Base-by-base conservation (phyloP, 1,140 invertebrate species). In the Dysdera silvatica region DNA sequence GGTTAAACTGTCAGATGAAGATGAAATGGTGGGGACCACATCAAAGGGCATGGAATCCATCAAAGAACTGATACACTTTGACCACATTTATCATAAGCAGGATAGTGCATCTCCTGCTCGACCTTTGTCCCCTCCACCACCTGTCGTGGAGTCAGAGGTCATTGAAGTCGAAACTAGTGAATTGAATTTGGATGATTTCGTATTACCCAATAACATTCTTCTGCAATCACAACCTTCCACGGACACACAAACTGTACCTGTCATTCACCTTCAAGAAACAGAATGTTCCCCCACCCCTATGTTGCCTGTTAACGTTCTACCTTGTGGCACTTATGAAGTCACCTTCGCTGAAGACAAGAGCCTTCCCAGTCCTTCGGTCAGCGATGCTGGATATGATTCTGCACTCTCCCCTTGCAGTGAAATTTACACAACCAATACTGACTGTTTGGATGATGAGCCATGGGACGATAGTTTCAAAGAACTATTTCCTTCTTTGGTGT, bases 1-100 rank as follows among this genome's bases (percentile, higher is more conserved):
- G n/a, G n/a, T n/a, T n/a, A n/a, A 54, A 14, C 33, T 35, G 24
- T 20, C 40, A 47, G n/a, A 28, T 12, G 26, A 26, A 10, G 10
- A 33, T 48, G 43, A 62, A 69, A 45, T 69, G 68, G 68, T 69
- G 68, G 68, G 68, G 68, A 48, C 68, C 68, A 20, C 68, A 69
- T 26, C 68, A 69, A 45, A 56, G 55, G n/a, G 55, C 49, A 18
- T 69, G 68, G 68, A 69, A 69, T 66, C 68, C 68, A 54, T 65
- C 68, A 69, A 68, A 69, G 68, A 69, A 66, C 57, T 67, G 41
- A 67, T 69, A 29, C 45, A 57, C 41, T 68, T 68, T 37, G 68
- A 69, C 51, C 68, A 69, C 43, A 60, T 69, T 23, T 69, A 69
- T 53, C 59, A 61, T 31, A 69, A 69, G 20, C 45, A 62, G 23